A percentile compares a stretch with the other conserved stretches of the same genome.
Conservation (phyloP, 2,113 vertebrate genomes). For the Carlito syrichta region DNA sequence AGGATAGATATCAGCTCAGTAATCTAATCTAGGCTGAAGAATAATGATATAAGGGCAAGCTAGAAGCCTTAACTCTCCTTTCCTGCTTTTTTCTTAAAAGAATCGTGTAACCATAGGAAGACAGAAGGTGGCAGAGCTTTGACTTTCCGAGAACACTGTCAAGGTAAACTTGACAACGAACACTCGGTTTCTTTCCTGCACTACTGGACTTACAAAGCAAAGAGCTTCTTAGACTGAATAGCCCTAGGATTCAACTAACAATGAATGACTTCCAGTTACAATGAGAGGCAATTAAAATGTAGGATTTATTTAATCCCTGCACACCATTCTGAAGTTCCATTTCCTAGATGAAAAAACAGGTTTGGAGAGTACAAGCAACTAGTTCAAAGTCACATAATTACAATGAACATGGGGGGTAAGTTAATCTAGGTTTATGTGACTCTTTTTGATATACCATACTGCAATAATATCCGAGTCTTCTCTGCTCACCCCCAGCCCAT, state of each 20-base stretch:
- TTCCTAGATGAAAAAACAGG: constrained; percentile 24
- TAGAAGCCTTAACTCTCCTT: not conserved
- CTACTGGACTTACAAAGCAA: not conserved
- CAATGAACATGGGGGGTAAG: constrained; percentile 4
- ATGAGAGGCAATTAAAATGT: not conserved
- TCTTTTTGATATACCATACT: not conserved
- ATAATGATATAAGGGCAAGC: not conserved
- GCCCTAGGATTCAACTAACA: not conserved
- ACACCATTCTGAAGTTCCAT: constrained; percentile 34
- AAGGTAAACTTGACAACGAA: not conserved
- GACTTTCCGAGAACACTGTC: not conserved
- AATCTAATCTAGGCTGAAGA: not conserved
- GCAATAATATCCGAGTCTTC: not conserved
- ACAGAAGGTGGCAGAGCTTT: not conserved
- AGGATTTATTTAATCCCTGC: not conserved
- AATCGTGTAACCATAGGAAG: not conserved
- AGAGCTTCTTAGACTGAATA: not conserved
- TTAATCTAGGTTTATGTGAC: not conserved
- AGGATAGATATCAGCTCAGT: not conserved
- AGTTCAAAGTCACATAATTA: constrained; percentile 13
- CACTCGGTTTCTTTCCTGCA: not conserved
- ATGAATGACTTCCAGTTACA: not conserved
- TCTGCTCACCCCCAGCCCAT: not conserved
- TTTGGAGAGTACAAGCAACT: not conserved
- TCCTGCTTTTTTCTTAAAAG: not conserved